These are phyloP conservation scores for Heliconius charithonia DNA, from an alignment of 2,888 invertebrate species.

Conservation along the genomic window DNA sequence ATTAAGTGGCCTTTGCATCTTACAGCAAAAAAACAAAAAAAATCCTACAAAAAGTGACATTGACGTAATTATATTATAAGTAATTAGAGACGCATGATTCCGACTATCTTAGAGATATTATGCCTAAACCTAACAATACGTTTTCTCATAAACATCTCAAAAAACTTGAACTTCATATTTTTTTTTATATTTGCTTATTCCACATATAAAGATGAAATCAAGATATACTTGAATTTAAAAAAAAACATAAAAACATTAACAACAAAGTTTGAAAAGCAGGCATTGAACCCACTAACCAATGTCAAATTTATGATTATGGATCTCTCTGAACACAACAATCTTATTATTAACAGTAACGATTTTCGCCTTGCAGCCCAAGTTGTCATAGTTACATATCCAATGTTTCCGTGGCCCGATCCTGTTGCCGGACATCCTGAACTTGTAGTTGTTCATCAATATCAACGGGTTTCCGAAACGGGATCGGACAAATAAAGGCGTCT, in stretches of 20 bases:
- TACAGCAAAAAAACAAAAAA: no score
- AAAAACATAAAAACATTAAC: not conserved
- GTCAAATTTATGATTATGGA: slow-evolving; percentile 32
- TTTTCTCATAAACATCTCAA: not conserved
- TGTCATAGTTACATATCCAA: slow-evolving; percentile 36
- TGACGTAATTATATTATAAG: no score
- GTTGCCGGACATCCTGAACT: slow-evolving; percentile 13
- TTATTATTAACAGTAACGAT: slow-evolving; percentile 9
- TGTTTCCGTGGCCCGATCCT: slow-evolving; percentile 20
- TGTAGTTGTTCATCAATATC: slow-evolving; percentile 5
- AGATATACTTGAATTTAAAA: no score
- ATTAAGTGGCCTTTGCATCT: no score
- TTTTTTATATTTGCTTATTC: no score
- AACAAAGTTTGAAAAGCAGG: no score
- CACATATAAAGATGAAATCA: no score
- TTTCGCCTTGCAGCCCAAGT: slow-evolving; percentile 31
- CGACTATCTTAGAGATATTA: no score
- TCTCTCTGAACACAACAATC: slow-evolving; percentile 6
- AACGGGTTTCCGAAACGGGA: slow-evolving; percentile 12
- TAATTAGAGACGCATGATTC: no score
- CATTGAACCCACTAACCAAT: not conserved
- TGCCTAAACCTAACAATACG: not conserved
- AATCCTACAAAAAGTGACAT: no score
- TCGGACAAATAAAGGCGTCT: not conserved
- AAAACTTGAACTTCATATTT: not conserved